phyloP scores from a whole-genome alignment of 1,140 invertebrate genomes.

The Neomicropteryx cornuta region DNA sequence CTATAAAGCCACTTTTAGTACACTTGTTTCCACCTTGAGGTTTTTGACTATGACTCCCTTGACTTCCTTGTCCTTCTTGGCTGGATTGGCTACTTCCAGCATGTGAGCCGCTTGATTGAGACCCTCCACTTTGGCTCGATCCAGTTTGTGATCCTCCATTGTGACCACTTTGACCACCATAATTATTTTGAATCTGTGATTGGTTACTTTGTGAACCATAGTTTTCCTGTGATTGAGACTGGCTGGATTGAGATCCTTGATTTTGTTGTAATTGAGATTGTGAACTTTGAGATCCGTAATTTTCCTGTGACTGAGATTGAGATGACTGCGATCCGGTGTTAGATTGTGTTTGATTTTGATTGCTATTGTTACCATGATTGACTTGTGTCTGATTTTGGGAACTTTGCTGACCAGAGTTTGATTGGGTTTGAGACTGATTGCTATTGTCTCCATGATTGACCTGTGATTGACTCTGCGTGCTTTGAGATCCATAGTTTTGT shows the following conservation, averaged over 20 bases:
- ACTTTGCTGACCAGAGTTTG: not conserved
- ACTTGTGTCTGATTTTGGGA: conserved; percentile 17
- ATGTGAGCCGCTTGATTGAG: too few relatives aligned
- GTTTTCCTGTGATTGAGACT: conserved; percentile 10
- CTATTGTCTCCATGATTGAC: conserved; percentile 15
- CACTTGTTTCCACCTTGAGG: too few relatives aligned
- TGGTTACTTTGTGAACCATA: too few relatives aligned
- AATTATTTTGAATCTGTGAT: too few relatives aligned
- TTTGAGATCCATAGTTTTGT: conserved; percentile 15
- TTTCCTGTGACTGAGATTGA: conserved; percentile 16
- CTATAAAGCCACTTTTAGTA: conserved; percentile 42
- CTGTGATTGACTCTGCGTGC: too few relatives aligned
- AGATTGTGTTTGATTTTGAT: not conserved
- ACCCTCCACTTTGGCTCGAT: too few relatives aligned
- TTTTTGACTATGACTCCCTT: conserved; percentile 5
- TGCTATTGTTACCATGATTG: conserved; percentile 13
- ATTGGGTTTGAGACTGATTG: too few relatives aligned
- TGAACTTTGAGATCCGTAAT: conserved; percentile 13
- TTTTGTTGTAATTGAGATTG: conserved; percentile 17
- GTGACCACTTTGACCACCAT: too few relatives aligned
- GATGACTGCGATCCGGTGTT: conserved; percentile 5
- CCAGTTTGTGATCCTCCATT: too few relatives aligned
- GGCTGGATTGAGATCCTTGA: conserved; percentile 15
- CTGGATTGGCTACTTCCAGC: too few relatives aligned
- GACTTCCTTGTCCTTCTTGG: conserved; percentile 14